phyloP scores from a whole-genome alignment of 2,797 vertebrate genomes.

The Buceros bicornis region DNA sequence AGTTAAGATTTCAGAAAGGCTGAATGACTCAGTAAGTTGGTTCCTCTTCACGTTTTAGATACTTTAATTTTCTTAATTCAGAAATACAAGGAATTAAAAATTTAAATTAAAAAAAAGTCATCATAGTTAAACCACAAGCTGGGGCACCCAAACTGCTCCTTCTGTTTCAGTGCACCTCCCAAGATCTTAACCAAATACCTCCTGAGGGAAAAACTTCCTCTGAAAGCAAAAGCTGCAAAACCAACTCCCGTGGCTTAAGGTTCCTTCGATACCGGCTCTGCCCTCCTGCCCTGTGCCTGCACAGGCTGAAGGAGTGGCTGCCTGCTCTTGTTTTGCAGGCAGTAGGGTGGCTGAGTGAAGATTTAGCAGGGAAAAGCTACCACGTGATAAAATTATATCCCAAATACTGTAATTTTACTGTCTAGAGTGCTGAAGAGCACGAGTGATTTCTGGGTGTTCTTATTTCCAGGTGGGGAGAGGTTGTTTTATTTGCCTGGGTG shows the following conservation, averaged over 20 bases:
- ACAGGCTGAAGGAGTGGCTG: not conserved
- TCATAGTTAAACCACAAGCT: not conserved
- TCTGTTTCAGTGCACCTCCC: not conserved
- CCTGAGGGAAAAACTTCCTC: not conserved
- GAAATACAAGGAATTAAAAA: not conserved
- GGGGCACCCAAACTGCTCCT: not conserved
- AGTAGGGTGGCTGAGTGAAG: not conserved
- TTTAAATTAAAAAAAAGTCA: not conserved
- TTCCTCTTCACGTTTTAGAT: not conserved
- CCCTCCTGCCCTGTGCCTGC: not conserved
- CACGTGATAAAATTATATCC: not conserved
- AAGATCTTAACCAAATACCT: not conserved
- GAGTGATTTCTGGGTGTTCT: conserved; percentile 7
- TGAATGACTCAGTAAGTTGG: not conserved
- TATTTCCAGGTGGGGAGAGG: not conserved
- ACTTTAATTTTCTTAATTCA: not conserved
- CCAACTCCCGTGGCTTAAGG: not conserved
- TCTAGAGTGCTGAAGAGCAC: not conserved
- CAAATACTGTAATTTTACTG: conserved; percentile 38
- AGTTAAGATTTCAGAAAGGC: not conserved
- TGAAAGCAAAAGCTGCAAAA: not conserved
- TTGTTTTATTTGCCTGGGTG: not conserved
- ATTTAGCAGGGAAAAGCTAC: not conserved
- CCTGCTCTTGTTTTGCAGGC: not conserved
- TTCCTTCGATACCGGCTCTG: not conserved